phyloP scores from a whole-genome alignment of 2,797 vertebrate species.

The Halcyon badia region DNA sequence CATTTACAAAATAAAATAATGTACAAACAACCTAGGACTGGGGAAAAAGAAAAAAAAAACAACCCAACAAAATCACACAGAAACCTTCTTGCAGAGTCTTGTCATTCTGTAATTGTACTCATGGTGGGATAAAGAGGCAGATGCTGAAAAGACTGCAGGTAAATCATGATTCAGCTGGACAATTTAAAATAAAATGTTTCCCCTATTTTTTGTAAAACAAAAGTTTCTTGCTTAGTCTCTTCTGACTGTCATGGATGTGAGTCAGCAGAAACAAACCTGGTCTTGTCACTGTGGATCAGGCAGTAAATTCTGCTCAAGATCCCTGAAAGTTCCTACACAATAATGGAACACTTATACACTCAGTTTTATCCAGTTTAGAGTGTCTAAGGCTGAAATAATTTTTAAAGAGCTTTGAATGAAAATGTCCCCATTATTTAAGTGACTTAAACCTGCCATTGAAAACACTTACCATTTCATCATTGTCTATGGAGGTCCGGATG shows the following conservation, averaged over 20 bases:
- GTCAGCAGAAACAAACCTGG: background rate
- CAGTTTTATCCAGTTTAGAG: background rate
- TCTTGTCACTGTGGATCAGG: background rate
- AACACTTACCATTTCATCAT: conserved; percentile 94
- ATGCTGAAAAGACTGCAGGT: background rate
- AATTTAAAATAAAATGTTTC: background rate
- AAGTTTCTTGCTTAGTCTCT: background rate
- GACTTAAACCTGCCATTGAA: background rate
- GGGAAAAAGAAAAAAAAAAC: background rate
- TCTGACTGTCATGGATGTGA: background rate
- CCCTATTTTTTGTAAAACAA: background rate
- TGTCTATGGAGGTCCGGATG: conserved; percentile 93
- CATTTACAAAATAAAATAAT: background rate
- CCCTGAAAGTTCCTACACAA: background rate
- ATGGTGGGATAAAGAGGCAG: background rate
- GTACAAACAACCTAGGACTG: background rate
- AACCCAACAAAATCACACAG: background rate
- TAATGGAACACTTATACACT: background rate
- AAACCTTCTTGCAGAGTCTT: background rate
- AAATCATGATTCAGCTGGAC: background rate
- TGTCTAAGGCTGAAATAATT: background rate
- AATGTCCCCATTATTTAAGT: background rate
- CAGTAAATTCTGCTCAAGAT: background rate
- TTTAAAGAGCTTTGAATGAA: background rate
- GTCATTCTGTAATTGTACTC: background rate